Base-by-base conservation (phyloP, 2,888 invertebrate genomes). In the Criorhina ranunculi region DNA sequence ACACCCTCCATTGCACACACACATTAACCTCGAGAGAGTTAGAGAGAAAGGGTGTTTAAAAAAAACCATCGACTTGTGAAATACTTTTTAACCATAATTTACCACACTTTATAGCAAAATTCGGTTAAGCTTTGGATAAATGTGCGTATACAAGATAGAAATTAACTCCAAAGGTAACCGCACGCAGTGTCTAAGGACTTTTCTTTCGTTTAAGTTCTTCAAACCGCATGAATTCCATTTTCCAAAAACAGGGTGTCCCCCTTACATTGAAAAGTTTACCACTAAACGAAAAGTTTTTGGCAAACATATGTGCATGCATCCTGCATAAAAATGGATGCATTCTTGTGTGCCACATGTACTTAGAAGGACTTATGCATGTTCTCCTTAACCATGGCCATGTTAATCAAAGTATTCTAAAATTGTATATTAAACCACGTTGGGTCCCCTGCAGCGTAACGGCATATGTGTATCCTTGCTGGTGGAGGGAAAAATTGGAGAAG, bases 351-450 rank as follows among this genome's bases (percentile, higher is more conserved):
- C 60, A 60, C 60, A 72, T 60, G 59, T 51, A 4, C 4, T 1
- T 4, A 24, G 1, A 49, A 29, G n/a, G 40, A 60, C 33, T 53
- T 46, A n/a, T 46, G 6, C 46, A 46, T 70, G 70, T 29, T 35
- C 40, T 17, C 6, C 49, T 7, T 42, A 33, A 44, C 55, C 55
- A 44, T 55, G 37, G 31, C 31, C 53, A 12, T 24, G 46, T 66
- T 66, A 59, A 55, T 79, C 51, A 72, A 79, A 79, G 44, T 72
- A 40, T 42, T 37, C 59, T 59, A 49, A 33, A 66, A 66, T 64
- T 78, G 49, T 53, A 37, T 49, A 69, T 62, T 76, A 64, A 76
- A 62, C 44, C 75, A 53, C 44, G n/a, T 12, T 12, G 9, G 2
- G 40, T 37, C 31, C 42, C 76, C 49, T 60, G 76, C 64, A 66